Evolutionary conservation across 92 coral and sea anemone genomes (phyloP), one percentile per base, ranked within the genome.

Genomic region (Phenganax subtilis): DNA sequence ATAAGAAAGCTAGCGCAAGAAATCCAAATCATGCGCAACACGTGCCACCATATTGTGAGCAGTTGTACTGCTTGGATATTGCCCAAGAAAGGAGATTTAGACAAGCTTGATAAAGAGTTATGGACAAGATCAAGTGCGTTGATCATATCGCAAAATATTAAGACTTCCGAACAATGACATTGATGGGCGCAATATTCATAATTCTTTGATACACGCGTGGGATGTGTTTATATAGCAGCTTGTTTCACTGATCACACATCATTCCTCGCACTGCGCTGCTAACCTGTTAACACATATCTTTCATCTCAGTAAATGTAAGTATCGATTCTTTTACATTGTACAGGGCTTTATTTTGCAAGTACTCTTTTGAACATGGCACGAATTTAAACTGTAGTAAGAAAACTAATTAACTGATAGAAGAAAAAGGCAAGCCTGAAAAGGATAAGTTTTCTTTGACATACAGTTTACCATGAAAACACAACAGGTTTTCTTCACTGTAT

Each of bases 261-360:
- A 68, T 68, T 68, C 47, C 12, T 30, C 73, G 6, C 73, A 68
- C 53, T 10, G 73, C 54, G 54, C 70, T 20, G 70, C 12, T 7
- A 68, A 68, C 73, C 53, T 68, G 73, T 68, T 68, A 68, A 68
- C 73, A 66, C 72, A 30, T 9, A 66, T 66, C 72, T 68, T 68
- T 68, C 54, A 68, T 68, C 53, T 12, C 31, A 10, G 27, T 68
- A 30, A 68, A 12, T 68, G 73, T 68, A 68, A 68, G 73, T 68
- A 44, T 10, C 37, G 2, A 30, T 16, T 28, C 5, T 28, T 29
- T 12, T 68, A 37, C 29, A 10, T 37, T 28, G 31, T 30, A 61
- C 27, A 5, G 0, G n/a, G 67, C 9, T 28, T 30, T 5, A 25
- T 9, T 20, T 20, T 37, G 47, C 47, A 37, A 1, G 47, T 5